A percentile compares a stretch with the other conserved stretches of the same genome.
Evolutionary conservation across 1,140 invertebrate genomes (phyloP).

Genomic region (Platyscapa corneri): DNA sequence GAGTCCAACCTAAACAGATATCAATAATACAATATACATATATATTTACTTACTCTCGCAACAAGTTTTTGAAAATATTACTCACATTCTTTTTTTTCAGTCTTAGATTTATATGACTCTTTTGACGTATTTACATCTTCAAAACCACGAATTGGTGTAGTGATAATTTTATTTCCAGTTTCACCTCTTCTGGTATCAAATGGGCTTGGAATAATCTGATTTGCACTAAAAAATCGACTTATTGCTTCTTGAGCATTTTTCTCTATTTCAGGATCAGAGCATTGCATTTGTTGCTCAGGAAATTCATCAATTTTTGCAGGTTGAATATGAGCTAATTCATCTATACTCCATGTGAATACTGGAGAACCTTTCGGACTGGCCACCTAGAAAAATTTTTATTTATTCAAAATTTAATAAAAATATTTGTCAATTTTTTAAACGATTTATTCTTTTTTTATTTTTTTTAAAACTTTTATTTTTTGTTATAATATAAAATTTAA

Average conservation of each 20-base stretch:
- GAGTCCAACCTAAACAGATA: conserved; percentile 72
- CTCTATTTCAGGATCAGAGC: conserved; percentile 74
- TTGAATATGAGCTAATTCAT: conserved; percentile 74
- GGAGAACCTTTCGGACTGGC: conserved; percentile 64
- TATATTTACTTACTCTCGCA: not conserved
- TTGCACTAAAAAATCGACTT: conserved; percentile 73
- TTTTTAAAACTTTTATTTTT: too few species aligned
- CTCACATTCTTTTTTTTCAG: conserved; percentile 65
- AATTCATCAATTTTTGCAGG: conserved; percentile 76
- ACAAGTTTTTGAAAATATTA: not conserved
- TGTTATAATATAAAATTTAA: too few species aligned
- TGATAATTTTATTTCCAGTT: conserved; percentile 49
- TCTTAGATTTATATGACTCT: conserved; percentile 50
- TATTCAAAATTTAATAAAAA: not conserved
- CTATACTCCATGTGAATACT: conserved; percentile 75
- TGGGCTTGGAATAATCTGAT: conserved; percentile 76
- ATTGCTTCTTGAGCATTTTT: conserved; percentile 75
- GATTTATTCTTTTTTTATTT: too few species aligned
- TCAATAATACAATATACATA: conserved; percentile 24
- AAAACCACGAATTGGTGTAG: conserved; percentile 51
- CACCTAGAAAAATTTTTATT: conserved; percentile 50
- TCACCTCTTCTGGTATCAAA: conserved; percentile 60
- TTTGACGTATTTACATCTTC: conserved; percentile 50
- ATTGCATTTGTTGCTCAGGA: conserved; percentile 72
- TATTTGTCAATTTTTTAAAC: too few species aligned